Conservation (phyloP, 2,888 invertebrate genomes). For the Ochropleura leucogaster region DNA sequence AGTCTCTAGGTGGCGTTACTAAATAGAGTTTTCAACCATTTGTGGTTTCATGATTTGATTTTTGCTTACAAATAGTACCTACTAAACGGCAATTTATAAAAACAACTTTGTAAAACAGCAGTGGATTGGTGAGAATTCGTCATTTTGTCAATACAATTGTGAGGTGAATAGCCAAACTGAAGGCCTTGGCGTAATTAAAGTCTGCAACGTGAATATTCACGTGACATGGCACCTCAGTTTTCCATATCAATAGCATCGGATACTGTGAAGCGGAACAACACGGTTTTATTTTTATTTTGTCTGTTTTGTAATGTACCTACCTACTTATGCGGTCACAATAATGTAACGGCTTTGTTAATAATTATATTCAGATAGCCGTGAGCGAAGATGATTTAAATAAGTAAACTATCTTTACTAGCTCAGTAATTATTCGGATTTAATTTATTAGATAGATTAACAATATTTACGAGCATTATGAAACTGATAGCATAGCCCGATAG, state of each 20-base stretch:
- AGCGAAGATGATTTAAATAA: slow-evolving; percentile 16
- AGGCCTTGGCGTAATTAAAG: slow-evolving; percentile 12
- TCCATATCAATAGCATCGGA: slow-evolving; percentile 19
- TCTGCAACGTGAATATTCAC: slow-evolving; percentile 33
- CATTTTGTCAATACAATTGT: background rate
- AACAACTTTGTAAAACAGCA: slow-evolving; percentile 18
- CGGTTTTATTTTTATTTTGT: background rate
- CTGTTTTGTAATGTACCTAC: background rate
- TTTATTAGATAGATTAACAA: slow-evolving; percentile 5
- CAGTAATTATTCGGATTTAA: background rate
- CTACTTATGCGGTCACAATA: slow-evolving; percentile 16
- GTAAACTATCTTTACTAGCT: slow-evolving; percentile 6
- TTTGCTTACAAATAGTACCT: slow-evolving; percentile 37
- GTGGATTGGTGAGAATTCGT: slow-evolving; percentile 13
- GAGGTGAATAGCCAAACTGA: slow-evolving; percentile 52
- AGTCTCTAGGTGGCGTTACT: slow-evolving; percentile 71
- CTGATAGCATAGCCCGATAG: no score
- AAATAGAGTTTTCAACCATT: slow-evolving; percentile 40
- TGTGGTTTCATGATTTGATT: slow-evolving; percentile 40
- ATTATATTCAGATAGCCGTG: slow-evolving; percentile 9
- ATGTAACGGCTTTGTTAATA: slow-evolving; percentile 30
- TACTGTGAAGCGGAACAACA: slow-evolving; percentile 7
- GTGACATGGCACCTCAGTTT: slow-evolving; percentile 37
- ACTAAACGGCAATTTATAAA: slow-evolving; percentile 15
- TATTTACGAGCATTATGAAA: background rate